Evolutionary conservation across 2,113 vertebrate genomes (phyloP), one percentile per base, ranked within the genome.

Genomic region (Xiphophorus couchianus): DNA sequence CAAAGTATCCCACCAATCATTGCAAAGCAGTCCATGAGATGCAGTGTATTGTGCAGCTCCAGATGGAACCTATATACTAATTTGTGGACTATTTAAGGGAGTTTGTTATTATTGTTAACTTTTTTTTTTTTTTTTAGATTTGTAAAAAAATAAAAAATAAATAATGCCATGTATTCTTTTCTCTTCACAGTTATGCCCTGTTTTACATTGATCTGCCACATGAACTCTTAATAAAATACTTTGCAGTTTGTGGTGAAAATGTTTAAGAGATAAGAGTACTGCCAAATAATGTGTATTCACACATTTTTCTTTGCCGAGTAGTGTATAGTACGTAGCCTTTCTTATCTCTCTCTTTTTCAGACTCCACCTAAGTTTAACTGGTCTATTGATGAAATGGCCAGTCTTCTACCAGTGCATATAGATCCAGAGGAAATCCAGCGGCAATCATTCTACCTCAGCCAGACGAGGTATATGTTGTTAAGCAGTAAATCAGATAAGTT

Each of bases 341-440:
- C 22, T 7, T 83, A 2, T 65, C 10, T 80, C 12, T 84, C n/a
- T 77, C 17, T 85, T 62, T 1, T n/a, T 1, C 81, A 99, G 98
- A 97, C 97, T 72, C 97, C 97, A 75, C 94, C 95, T 35, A 95
- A 96, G 89, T 99, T 99, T 88, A 95, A 94, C 84, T 99, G 98
- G 98, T 97, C 97, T 82, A 98, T 99, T 84, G 97, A 98, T 87
- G 96, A 99, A 80, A 96, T 98, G 94, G 95, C 98, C 82, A 93
- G 95, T 82, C 96, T 98, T 80, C 95, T 96, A 84, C 98, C 98
- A 71, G 96, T 97, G 77, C 96, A 99, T 91, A 99, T 99, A 90
- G 95, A 97, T 84, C 95, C 94, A 0, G 98, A 99, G 89, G 98
- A 99, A 85, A 95, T 99, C 90, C 95, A 94, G 77, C 95, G 95